phyloP scores from a whole-genome alignment of 2,113 vertebrate genomes.

The Panurus biarmicus region DNA sequence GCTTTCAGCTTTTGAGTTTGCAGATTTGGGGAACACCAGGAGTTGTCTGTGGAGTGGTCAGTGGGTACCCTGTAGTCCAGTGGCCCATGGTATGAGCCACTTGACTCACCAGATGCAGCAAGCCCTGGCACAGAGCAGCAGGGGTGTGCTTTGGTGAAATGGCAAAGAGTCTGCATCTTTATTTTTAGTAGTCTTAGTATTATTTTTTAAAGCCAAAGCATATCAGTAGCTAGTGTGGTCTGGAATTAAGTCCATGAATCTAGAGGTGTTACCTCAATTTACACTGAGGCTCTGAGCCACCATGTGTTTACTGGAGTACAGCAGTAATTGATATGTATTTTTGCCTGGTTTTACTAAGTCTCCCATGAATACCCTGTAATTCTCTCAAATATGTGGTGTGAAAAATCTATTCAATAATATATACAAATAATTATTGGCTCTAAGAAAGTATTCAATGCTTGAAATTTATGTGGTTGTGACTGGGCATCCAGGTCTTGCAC shows the following conservation, averaged over 20 bases:
- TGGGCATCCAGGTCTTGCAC: not conserved
- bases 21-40: not conserved
- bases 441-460: not conserved
- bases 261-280: not conserved
- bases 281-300: not conserved
- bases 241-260: not conserved
- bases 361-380: not conserved
- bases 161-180: not conserved
- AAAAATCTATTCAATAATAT: not conserved
- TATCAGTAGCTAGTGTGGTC: not conserved
- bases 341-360: not conserved
- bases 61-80: not conserved
- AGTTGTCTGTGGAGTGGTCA: not conserved
- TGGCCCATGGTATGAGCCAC: accelerated
- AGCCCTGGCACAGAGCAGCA: not conserved
- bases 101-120: not conserved
- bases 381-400: not conserved
- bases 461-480: not conserved
- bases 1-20: not conserved
- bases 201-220: not conserved
- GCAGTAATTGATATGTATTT: not conserved
- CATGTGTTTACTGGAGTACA: not conserved
- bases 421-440: not conserved
- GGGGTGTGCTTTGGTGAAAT: not conserved
- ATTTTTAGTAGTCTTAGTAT: not conserved